Base-by-base conservation (phyloP, 2,888 invertebrate genomes). In the Thumatha senex region DNA sequence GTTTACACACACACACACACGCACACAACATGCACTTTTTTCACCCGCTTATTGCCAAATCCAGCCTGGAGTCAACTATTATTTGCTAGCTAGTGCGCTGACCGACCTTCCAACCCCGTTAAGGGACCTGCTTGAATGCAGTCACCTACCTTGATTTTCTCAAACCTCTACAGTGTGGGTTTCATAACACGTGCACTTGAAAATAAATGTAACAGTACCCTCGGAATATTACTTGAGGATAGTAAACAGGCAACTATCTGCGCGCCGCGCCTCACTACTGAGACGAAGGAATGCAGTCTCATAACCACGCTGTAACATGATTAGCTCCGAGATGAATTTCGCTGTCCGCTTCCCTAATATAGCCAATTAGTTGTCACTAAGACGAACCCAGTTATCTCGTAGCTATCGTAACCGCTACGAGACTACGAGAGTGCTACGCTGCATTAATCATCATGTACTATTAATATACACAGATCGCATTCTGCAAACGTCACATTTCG, bases 281-380 rank as follows among this genome's bases (percentile, higher is more conserved):
- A 5, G 24, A 15, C 35, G 12, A 15, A 40, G 50, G 50, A 50
- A 50, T 50, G 50, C 50, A 50, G 15, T 50, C n/a, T 31, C 29
- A 11, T 31, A 42, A 30, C 24, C 48, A 12, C 48, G 29, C 9
- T 36, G 34, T 15, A 50, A 50, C 50, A 36, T 41, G 45, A 50
- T 50, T 50, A 50, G 45, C 31, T 45, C 45, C 7, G 36, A 50
- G 50, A 50, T 50, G 45, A 50, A 50, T 50, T 18, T 45, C 8
- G 50, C 49, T 50, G 50, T 50, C 50, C 50, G 35, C 45, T 41
- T 31, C 50, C 30, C 40, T 50, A 46, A 50, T 50, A 50, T 40
- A 41, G 35, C 50, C 45, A 45, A 50, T 50, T 50, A 50, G 40
- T 36, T 43, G 36, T 36, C 18, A 36, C 45, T 46, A 45, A 44